A percentile compares a stretch with the other conserved stretches of the same genome.
Evolutionary conservation across 2,797 vertebrate species (phyloP).

Genomic region (Chiroxiphia lanceolata): DNA sequence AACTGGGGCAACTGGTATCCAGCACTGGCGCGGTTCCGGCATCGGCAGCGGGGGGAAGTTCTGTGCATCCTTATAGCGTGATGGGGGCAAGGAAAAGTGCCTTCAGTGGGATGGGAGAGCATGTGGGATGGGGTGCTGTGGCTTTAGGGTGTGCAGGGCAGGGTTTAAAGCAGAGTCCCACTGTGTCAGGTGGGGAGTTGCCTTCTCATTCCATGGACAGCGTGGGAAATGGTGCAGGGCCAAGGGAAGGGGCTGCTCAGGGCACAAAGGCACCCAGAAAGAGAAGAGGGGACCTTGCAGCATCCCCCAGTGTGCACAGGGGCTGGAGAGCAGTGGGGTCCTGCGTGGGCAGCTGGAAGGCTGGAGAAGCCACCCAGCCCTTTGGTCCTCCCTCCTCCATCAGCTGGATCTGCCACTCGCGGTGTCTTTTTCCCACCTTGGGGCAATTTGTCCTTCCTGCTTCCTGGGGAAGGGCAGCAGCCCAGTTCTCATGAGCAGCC

Average conservation of each 20-base stretch:
- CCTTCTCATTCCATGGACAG: not conserved
- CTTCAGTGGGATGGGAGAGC: not conserved
- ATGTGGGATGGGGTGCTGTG: not conserved
- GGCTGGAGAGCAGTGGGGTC: not conserved
- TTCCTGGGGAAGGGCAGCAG: not conserved
- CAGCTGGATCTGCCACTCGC: not conserved
- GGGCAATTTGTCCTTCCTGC: not conserved
- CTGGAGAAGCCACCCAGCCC: not conserved
- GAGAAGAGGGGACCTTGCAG: not conserved
- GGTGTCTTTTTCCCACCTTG: not conserved
- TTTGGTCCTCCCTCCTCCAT: not conserved
- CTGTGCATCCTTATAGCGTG: rapidly evolving
- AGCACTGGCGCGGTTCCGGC: rapidly evolving
- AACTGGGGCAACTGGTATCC: conserved; percentile 14
- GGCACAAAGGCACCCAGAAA: not conserved
- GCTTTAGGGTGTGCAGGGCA: not conserved
- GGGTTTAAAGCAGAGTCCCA: not conserved
- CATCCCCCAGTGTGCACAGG: rapidly evolving
- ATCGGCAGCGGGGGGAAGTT: not conserved
- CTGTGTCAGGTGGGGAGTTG: not conserved
- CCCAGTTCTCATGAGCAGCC: not conserved
- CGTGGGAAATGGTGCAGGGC: not conserved
- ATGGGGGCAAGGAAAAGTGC: not conserved
- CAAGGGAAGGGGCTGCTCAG: not conserved
- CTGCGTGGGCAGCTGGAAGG: not conserved